These are phyloP conservation scores for Hippasteria phrygiana DNA, from an alignment of 53 echinoderm and acorn worm genomes.

Conservation along the genomic window DNA sequence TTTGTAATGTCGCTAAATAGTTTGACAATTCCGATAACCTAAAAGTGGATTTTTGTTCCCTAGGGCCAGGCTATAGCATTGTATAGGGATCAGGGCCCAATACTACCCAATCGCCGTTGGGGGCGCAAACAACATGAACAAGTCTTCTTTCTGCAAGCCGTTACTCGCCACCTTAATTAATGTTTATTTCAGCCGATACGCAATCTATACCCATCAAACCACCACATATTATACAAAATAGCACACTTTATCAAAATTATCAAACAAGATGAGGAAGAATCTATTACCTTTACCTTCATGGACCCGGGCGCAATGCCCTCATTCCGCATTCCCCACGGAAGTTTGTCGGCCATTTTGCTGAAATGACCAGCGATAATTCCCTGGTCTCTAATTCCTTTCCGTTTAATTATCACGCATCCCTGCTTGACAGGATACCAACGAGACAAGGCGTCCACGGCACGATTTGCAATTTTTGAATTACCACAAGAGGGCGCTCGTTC, in stretches of 20 bases:
- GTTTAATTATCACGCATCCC: background rate
- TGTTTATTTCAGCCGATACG: background rate
- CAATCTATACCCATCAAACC: background rate
- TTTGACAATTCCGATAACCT: too few relatives aligned
- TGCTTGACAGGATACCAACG: background rate
- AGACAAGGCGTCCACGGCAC: conserved; percentile 1
- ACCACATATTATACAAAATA: background rate
- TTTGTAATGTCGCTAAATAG: too few relatives aligned
- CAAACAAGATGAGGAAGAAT: background rate
- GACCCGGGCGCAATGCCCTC: conserved; percentile 69
- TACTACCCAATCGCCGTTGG: too few relatives aligned
- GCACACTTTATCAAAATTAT: background rate
- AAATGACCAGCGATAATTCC: background rate
- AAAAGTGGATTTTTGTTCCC: too few relatives aligned
- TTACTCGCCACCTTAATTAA: too few relatives aligned
- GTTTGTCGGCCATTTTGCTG: conserved; percentile 70
- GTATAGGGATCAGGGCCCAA: too few relatives aligned
- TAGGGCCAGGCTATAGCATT: too few relatives aligned
- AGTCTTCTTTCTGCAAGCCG: too few relatives aligned
- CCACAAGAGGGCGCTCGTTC: conserved; percentile 45
- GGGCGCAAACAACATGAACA: too few relatives aligned
- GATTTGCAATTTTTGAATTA: background rate
- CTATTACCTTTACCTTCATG: conserved; percentile 61
- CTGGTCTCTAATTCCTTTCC: background rate
- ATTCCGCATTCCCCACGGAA: conserved; percentile 67